Percentiles rank a stretch among this genome's conserved stretches.
phyloP scores from a whole-genome alignment of 1,140 invertebrate genomes.

The Polyergus mexicanus region DNA sequence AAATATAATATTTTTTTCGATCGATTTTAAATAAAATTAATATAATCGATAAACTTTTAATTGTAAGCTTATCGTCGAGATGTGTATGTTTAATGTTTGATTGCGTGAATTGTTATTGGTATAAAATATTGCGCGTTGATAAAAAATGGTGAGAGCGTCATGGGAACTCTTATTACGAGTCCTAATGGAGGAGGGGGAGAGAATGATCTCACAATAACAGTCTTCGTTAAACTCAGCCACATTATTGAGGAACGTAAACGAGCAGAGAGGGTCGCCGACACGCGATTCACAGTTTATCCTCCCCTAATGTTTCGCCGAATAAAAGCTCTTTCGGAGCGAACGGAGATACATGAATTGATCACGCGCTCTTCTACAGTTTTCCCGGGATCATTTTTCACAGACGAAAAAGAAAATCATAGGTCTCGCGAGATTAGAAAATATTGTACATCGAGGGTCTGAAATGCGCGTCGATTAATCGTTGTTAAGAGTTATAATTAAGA shows the following conservation, averaged over 20 bases:
- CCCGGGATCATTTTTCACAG: neutral
- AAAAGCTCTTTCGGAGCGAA: constrained; percentile 23
- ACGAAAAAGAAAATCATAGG: neutral
- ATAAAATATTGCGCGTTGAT: neutral
- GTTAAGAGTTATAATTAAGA: neutral
- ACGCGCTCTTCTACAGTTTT: neutral
- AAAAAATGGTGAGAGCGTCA: neutral
- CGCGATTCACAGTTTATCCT: constrained; percentile 64
- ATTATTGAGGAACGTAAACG: constrained; percentile 39
- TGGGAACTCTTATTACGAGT: neutral
- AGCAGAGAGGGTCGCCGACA: constrained; percentile 27
- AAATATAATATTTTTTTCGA: neutral
- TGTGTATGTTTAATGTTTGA: no score
- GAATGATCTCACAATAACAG: constrained; percentile 38
- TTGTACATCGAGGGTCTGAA: neutral
- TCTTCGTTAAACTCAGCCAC: constrained; percentile 24
- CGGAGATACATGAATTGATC: neutral
- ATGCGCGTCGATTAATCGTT: neutral
- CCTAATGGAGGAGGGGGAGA: neutral
- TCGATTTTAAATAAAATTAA: neutral
- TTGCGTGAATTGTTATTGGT: neutral
- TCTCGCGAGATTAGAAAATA: neutral
- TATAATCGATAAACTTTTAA: no score
- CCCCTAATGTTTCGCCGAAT: constrained; percentile 41
- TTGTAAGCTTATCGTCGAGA: no score